A percentile compares a stretch with the other conserved stretches of the same genome.
phyloP scores from a whole-genome alignment of 1,140 invertebrate genomes.

The Elymnias hypermnestra region DNA sequence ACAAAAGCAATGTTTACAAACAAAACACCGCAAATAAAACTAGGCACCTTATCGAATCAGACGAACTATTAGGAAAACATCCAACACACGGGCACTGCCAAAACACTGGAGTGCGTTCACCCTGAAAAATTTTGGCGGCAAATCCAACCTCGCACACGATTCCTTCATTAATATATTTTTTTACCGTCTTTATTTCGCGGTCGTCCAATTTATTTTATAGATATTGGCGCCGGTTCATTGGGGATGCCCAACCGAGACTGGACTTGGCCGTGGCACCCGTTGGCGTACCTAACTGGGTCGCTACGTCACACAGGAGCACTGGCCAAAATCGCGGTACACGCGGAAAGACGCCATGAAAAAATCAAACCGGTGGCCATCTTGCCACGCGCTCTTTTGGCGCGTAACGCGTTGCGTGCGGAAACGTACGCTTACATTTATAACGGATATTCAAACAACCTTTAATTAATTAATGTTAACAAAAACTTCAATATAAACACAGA shows the following conservation, averaged over 20 bases:
- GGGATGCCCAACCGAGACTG: conserved; percentile 62
- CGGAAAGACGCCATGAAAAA: conserved; percentile 62
- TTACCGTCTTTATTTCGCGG: conserved; percentile 46
- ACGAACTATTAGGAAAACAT: conserved; percentile 66
- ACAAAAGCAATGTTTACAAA: conserved; percentile 37
- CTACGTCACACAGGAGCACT: conserved; percentile 61
- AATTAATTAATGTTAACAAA: neutral
- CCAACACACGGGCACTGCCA: conserved; percentile 58
- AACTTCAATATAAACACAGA: too few relatives aligned
- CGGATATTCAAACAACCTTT: neutral
- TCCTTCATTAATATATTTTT: conserved; percentile 55
- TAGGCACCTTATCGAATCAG: conserved; percentile 45
- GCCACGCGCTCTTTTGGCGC: conserved; percentile 63
- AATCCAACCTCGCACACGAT: conserved; percentile 48
- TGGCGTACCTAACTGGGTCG: conserved; percentile 69
- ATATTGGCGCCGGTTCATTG: conserved; percentile 69
- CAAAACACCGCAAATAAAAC: conserved; percentile 30
- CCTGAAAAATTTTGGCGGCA: conserved; percentile 66
- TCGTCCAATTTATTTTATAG: conserved; percentile 72
- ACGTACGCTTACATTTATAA: conserved; percentile 9
- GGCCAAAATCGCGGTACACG: conserved; percentile 65
- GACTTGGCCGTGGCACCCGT: conserved; percentile 68
- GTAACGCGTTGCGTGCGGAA: conserved; percentile 31
- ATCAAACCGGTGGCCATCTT: conserved; percentile 45
- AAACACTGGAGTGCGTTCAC: conserved; percentile 70